phyloP scores from a whole-genome alignment of 2,797 vertebrate species.

The Peromyscus attwateri region DNA sequence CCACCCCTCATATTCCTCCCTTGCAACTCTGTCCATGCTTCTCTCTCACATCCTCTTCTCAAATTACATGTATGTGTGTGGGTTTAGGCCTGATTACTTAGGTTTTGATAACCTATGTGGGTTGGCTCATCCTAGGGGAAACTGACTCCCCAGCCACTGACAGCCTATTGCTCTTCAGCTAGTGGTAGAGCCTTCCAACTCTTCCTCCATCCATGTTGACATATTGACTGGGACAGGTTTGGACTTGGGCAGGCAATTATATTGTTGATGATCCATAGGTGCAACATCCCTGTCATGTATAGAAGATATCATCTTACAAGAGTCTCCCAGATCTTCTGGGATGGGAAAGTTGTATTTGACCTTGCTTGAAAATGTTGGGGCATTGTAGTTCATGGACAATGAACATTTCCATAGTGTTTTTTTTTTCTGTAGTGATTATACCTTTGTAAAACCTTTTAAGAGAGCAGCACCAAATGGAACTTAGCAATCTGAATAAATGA shows the following conservation, averaged over 20 bases:
- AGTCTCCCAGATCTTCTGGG: background rate
- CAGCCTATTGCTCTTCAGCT: background rate
- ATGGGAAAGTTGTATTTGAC: background rate
- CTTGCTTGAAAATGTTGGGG: background rate
- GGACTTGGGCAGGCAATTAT: background rate
- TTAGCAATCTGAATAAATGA: slow-evolving; percentile 14
- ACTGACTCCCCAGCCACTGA: background rate
- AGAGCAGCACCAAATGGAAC: background rate
- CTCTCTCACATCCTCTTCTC: background rate
- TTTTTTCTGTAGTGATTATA: background rate
- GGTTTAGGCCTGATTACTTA: background rate
- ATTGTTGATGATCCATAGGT: background rate
- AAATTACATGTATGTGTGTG: background rate
- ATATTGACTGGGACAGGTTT: background rate
- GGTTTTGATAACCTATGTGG: background rate
- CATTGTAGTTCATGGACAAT: background rate
- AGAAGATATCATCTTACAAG: background rate
- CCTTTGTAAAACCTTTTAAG: background rate
- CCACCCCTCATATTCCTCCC: background rate
- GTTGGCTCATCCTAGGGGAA: background rate
- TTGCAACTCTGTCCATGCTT: background rate
- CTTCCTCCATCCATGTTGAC: background rate
- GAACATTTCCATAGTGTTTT: background rate
- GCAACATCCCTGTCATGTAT: background rate
- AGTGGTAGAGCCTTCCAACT: background rate